Base-by-base conservation (phyloP, 2,888 invertebrate species). In the Ariolimax columbianus region DNA sequence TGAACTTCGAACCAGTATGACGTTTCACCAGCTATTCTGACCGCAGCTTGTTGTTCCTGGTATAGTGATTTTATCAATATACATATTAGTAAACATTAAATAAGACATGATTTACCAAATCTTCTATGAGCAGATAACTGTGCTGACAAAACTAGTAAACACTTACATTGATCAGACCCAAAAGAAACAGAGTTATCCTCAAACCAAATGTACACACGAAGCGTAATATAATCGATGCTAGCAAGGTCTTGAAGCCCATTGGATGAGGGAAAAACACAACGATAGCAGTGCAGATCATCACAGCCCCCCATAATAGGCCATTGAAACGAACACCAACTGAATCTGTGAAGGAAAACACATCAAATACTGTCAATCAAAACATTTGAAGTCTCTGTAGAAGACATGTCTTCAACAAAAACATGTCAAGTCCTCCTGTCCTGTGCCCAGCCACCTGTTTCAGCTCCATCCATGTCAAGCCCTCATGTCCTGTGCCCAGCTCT, bases 171-270 rank as follows among this genome's bases (percentile, higher is more conserved):
- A 97, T 95, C 90, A 97, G 96, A 82, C 98, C 98, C 83, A 98
- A 95, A 73, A 97, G 95, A 95, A 96, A 96, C 17, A 98, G 95
- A 1, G 98, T 97, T 63, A 98, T 97, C 93, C 98, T 97, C n/a
- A 98, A 97, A 38, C 98, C 98, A 86, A 97, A 95, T 73, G 97
- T 96, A 95, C 97, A 98, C 94, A 98, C 98, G 93, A 98, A 96
- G 88, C 98, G 96, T 89, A 98, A 95, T 93, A 98, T 98, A 88
- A 96, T 96, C 83, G 89, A 97, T 96, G 84, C 90, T 70, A 94
- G 91, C 63, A 94, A 90, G 6, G 93, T 92, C 82, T 92, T 89
- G 80, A 94, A 91, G 77, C 91, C 92, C 11, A 91, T 88, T 30
- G 92, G 92, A 59, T 92, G 90, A 9, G 93, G 92, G 80, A 92